phyloP scores from a whole-genome alignment of 2,888 invertebrate genomes.

The Hoplodrina blanda region DNA sequence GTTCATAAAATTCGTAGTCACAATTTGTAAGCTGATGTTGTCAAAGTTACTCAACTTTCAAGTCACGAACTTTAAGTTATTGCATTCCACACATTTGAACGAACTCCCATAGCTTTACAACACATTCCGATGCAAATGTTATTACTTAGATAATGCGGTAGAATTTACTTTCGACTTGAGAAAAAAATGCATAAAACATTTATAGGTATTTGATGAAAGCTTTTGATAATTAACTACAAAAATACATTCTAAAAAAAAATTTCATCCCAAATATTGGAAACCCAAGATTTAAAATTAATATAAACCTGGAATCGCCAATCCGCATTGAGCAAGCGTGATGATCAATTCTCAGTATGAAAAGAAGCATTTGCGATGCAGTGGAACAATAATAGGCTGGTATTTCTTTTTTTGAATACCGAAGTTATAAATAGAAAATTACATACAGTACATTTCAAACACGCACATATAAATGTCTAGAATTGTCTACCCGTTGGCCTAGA shows the following conservation, averaged over 20 bases:
- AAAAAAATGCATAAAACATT: not conserved
- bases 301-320: too few species aligned
- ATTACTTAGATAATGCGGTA: slow-evolving; percentile 22
- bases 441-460: slow-evolving; percentile 18
- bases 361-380: too few species aligned
- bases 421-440: slow-evolving; percentile 6
- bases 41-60: slow-evolving; percentile 42
- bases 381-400: too few species aligned
- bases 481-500: slow-evolving; percentile 80
- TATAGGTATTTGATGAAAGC: not conserved
- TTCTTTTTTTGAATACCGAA: not conserved
- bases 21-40: slow-evolving; percentile 8
- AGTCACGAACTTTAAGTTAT: slow-evolving; percentile 58
- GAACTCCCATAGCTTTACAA: slow-evolving; percentile 19
- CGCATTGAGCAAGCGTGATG: too few species aligned
- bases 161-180: not conserved
- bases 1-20: not conserved
- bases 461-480: slow-evolving; percentile 53
- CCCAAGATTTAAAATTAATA: too few species aligned
- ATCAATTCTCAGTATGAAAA: too few species aligned
- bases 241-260: not conserved
- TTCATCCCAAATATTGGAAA: too few species aligned
- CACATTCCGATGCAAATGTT: slow-evolving; percentile 44
- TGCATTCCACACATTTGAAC: slow-evolving; percentile 57
- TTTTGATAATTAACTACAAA: not conserved